These are phyloP conservation scores for Pseudococcus jackbeardsleyi DNA, from an alignment of 2,888 invertebrate genomes.

Conservation along the genomic window DNA sequence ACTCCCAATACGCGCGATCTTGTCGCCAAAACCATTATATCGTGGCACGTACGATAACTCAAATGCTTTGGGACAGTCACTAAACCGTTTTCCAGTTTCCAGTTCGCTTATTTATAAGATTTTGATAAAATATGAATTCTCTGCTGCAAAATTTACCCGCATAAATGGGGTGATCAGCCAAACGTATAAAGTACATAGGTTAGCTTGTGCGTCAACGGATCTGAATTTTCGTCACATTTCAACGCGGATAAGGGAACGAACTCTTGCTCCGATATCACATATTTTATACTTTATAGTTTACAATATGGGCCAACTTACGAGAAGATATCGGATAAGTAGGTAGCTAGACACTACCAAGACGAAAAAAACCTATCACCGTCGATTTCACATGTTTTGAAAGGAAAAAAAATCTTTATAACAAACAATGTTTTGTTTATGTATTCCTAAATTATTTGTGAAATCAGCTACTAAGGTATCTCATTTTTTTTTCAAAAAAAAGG, in stretches of 20 bases:
- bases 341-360: not conserved
- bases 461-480: not conserved
- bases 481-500: not conserved
- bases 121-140: constrained; percentile 37
- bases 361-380: not conserved
- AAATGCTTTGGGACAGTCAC: constrained; percentile 1
- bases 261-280: not conserved
- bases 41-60: not conserved
- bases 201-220: not conserved
- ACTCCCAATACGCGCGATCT: too few relatives aligned
- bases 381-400: not conserved
- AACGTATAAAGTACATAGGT: not conserved
- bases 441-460: not conserved
- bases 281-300: too few relatives aligned
- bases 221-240: constrained; percentile 39
- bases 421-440: not conserved
- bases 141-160: not conserved
- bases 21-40: not conserved
- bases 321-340: not conserved
- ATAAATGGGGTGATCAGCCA: constrained; percentile 14
- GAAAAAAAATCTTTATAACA: not conserved
- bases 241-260: not conserved
- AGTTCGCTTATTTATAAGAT: constrained; percentile 16
- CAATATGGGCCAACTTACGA: not conserved
- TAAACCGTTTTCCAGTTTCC: constrained; percentile 39